Evolutionary conservation across 2,888 invertebrate genomes (phyloP).

Genomic region (Lasioglossum villosulum): DNA sequence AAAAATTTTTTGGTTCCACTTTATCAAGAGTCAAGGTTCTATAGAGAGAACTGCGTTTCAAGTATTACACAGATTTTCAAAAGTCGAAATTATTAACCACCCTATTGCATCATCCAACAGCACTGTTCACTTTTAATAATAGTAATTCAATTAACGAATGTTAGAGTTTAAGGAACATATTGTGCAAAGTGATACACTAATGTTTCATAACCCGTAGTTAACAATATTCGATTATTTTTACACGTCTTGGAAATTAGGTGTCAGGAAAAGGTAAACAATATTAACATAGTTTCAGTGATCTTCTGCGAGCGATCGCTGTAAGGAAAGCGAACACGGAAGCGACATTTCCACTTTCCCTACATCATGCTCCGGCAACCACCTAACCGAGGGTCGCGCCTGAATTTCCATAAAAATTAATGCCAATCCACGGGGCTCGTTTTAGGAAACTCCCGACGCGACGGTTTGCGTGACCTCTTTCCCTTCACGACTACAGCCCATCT

Average conservation of each 20-base stretch:
- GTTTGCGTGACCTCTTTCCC: slow-evolving; percentile 34
- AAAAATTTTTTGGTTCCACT: too few relatives aligned
- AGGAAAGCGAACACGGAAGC: slow-evolving; percentile 6
- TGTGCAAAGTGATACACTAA: background rate
- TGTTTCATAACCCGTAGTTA: too few relatives aligned
- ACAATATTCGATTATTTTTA: background rate
- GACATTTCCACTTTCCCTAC: slow-evolving; percentile 30
- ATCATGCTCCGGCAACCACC: slow-evolving; percentile 24
- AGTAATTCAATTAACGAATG: background rate
- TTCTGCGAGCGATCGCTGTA: background rate
- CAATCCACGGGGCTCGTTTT: slow-evolving; percentile 59
- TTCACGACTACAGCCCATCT: slow-evolving; percentile 35
- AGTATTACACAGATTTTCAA: too few relatives aligned
- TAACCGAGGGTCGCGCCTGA: slow-evolving; percentile 38
- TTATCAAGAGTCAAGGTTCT: too few relatives aligned
- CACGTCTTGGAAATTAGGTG: background rate
- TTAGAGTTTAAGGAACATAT: background rate
- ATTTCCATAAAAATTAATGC: slow-evolving; percentile 77
- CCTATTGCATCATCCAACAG: background rate
- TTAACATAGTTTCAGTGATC: background rate
- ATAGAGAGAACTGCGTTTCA: too few relatives aligned
- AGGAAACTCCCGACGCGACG: slow-evolving; percentile 23
- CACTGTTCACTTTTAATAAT: background rate
- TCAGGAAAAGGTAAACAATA: background rate
- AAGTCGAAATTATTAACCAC: too few relatives aligned